Conservation (phyloP, 2,113 vertebrate genomes). For the Misgurnus anguillicaudatus region DNA sequence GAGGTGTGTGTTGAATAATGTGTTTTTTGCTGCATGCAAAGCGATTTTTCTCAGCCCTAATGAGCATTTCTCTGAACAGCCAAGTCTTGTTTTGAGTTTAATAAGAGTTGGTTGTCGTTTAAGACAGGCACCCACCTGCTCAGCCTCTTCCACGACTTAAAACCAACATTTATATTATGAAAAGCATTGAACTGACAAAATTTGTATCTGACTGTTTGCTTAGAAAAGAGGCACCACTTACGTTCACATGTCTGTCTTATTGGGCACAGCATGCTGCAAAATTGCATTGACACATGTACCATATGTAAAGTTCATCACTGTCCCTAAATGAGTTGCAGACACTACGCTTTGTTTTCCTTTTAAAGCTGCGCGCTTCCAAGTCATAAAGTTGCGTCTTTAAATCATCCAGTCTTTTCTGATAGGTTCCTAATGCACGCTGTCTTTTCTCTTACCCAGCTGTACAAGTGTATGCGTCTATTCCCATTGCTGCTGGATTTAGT, state of each 20-base stretch:
- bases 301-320: constrained; percentile 56
- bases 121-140: constrained; percentile 20
- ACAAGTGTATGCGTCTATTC: constrained; percentile 1
- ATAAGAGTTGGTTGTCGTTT: constrained; percentile 9
- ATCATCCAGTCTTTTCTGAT: constrained; percentile 1
- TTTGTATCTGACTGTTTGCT: background rate
- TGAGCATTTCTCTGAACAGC: background rate
- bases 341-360: constrained; percentile 39
- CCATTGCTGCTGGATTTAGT: background rate
- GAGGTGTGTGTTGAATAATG: background rate
- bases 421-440: background rate
- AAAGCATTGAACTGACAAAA: background rate
- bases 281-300: constrained; percentile 63
- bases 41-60: background rate
- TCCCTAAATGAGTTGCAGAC: constrained; percentile 46
- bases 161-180: too few species aligned
- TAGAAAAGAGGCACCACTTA: background rate
- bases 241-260: constrained; percentile 41
- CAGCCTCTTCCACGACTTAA: background rate
- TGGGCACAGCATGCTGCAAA: constrained; percentile 49
- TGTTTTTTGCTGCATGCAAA: constrained; percentile 2
- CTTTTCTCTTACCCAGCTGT: constrained; percentile 4
- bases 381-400: background rate
- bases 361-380: background rate
- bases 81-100: constrained; percentile 19